Conservation (phyloP, 2,888 invertebrate species). For the Eupeodes luniger region DNA sequence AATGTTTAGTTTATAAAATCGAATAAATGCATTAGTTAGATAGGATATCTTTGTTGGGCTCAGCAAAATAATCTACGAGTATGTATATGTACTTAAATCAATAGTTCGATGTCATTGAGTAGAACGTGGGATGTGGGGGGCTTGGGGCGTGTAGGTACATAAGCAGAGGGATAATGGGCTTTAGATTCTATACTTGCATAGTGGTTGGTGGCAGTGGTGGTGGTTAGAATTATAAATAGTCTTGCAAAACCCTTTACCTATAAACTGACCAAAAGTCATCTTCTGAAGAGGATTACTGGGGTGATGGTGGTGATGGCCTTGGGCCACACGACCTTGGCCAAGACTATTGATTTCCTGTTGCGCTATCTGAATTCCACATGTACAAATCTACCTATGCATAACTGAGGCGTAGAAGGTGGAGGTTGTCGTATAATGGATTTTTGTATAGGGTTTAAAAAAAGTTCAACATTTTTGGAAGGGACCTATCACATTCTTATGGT, state of each 20-base stretch:
- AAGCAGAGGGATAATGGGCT: slow-evolving; percentile 8
- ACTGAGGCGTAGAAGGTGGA: not conserved
- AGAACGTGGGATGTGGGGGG: not conserved
- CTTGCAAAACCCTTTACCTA: not conserved
- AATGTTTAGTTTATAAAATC: not conserved
- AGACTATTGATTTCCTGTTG: slow-evolving; percentile 83
- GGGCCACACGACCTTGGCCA: slow-evolving; percentile 81
- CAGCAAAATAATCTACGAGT: slow-evolving; percentile 27
- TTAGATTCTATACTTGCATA: not conserved
- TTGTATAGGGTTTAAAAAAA: slow-evolving; percentile 7
- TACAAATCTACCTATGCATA: slow-evolving; percentile 8
- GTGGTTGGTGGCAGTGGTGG: not conserved
- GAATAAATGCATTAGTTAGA: slow-evolving; percentile 29
- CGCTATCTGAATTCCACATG: slow-evolving; percentile 57
- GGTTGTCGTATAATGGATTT: not conserved
- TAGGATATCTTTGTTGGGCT: slow-evolving; percentile 36
- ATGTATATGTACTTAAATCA: slow-evolving; percentile 31
- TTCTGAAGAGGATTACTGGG: slow-evolving; percentile 6
- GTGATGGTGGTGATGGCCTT: slow-evolving; percentile 22
- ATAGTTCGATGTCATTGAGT: slow-evolving; percentile 18
- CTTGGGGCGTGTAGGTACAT: not conserved
- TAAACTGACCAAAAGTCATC: slow-evolving; percentile 46
- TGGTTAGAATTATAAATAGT: slow-evolving; percentile 21
- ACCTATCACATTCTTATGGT: not conserved
- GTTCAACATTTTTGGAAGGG: slow-evolving; percentile 6